These are phyloP conservation scores for Oncorhynchus nerka DNA, from an alignment of 2,113 vertebrate species.

Conservation along the genomic window DNA sequence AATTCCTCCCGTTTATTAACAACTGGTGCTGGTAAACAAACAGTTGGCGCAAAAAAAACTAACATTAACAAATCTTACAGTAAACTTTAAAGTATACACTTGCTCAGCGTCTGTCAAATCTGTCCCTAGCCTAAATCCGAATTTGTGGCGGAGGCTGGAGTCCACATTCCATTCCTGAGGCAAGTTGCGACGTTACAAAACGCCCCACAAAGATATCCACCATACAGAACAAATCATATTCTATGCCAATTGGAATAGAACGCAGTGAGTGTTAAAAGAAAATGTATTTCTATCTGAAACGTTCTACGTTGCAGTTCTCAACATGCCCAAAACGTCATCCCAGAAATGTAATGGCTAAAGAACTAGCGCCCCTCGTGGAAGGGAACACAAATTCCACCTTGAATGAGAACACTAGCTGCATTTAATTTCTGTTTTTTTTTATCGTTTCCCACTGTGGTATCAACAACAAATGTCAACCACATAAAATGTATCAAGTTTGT, in stretches of 20 bases:
- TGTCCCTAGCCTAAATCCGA: background rate
- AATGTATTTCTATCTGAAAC: conserved; percentile 23
- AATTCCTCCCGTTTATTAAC: conserved; percentile 17
- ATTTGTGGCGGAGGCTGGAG: conserved; percentile 4
- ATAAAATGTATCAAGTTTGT: no score
- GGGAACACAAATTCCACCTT: background rate
- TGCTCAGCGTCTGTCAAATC: background rate
- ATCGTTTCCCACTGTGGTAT: no score
- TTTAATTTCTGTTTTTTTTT: no score
- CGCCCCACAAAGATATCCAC: conserved; percentile 59
- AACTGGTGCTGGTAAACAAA: background rate
- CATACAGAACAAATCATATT: conserved; percentile 23
- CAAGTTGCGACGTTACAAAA: conserved; percentile 35
- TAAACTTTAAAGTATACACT: background rate
- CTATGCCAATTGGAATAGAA: background rate
- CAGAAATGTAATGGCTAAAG: background rate
- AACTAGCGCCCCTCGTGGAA: conserved; percentile 54
- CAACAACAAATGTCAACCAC: no score
- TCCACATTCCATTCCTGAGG: conserved; percentile 43
- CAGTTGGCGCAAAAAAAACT: background rate
- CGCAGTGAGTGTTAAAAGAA: conserved; percentile 1
- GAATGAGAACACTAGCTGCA: no score
- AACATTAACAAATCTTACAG: background rate
- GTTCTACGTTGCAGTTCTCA: background rate
- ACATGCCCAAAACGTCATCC: background rate